Conservation (phyloP, 2,888 invertebrate genomes). For the Eristalinus sepulchralis region DNA sequence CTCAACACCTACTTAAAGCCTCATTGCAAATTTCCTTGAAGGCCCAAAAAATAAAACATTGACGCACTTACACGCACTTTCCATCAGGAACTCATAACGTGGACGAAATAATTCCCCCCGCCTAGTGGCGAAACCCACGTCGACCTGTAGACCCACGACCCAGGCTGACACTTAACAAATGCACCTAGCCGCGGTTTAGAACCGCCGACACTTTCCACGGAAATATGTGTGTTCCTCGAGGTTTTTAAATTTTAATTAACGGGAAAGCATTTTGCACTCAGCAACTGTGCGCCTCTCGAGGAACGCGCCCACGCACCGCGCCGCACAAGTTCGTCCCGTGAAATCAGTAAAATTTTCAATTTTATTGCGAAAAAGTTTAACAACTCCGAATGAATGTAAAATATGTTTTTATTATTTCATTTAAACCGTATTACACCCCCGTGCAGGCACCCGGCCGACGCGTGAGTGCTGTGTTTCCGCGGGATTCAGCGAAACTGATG, state of each 20-base stretch:
- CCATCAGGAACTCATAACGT: neutral
- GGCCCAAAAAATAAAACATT: neutral
- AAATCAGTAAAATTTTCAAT: constrained; percentile 34
- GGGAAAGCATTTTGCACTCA: constrained; percentile 30
- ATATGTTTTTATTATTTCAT: constrained; percentile 62
- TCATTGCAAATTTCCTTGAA: neutral
- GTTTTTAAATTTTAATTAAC: constrained; percentile 62
- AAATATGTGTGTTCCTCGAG: neutral
- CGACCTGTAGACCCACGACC: neutral
- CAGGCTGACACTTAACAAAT: neutral
- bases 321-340: constrained; percentile 24
- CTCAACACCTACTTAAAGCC: neutral
- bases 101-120: neutral
- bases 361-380: constrained; percentile 42
- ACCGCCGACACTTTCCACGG: neutral
- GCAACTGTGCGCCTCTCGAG: neutral
- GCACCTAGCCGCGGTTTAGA: neutral
- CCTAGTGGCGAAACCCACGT: neutral
- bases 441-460: neutral
- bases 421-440: constrained; percentile 37
- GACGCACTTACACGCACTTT: neutral
- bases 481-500: neutral
- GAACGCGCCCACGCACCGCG: neutral
- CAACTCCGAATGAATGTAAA: constrained; percentile 47
- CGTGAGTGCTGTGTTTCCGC: constrained; percentile 10